phyloP scores from a whole-genome alignment of 2,888 invertebrate species.

The Perizoma affinitatum region DNA sequence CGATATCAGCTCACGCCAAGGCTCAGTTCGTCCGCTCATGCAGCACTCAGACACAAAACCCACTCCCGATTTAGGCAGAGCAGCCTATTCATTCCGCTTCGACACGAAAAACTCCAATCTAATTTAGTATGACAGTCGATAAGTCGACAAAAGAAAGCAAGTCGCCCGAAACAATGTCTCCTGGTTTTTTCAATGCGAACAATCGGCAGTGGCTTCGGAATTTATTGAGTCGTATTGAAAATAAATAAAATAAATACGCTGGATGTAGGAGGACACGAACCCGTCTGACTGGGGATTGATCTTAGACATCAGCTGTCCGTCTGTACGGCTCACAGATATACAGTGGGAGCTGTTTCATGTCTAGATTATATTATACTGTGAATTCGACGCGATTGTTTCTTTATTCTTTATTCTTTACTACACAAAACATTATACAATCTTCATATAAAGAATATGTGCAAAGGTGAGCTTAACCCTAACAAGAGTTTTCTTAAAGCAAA shows the following conservation, averaged over 20 bases:
- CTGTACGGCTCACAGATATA: slow-evolving; percentile 50
- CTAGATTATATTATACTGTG: background rate
- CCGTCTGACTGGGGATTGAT: slow-evolving; percentile 72
- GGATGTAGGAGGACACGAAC: slow-evolving; percentile 61
- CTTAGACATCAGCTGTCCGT: slow-evolving; percentile 77
- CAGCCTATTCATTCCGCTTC: slow-evolving; percentile 35
- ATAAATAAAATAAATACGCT: slow-evolving; percentile 58
- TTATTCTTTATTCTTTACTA: too few species aligned
- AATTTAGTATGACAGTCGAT: slow-evolving; percentile 59
- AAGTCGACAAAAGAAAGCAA: slow-evolving; percentile 46
- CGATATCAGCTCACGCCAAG: background rate
- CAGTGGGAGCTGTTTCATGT: slow-evolving; percentile 40
- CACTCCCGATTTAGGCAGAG: slow-evolving; percentile 22
- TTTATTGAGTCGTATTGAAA: slow-evolving; percentile 77
- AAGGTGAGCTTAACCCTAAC: too few species aligned
- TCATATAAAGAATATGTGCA: too few species aligned
- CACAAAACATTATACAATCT: too few species aligned
- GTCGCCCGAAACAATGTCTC: slow-evolving; percentile 60
- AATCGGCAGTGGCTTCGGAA: slow-evolving; percentile 72
- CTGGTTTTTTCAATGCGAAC: slow-evolving; percentile 69
- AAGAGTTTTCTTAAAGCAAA: too few species aligned
- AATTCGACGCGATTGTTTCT: too few species aligned
- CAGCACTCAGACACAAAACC: slow-evolving; percentile 2
- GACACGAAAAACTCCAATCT: slow-evolving; percentile 53
- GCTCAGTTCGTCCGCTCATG: background rate